Percentiles rank a stretch among this genome's conserved stretches.
phyloP scores from a whole-genome alignment of 2,797 vertebrate genomes.

The Anguilla obscura region DNA sequence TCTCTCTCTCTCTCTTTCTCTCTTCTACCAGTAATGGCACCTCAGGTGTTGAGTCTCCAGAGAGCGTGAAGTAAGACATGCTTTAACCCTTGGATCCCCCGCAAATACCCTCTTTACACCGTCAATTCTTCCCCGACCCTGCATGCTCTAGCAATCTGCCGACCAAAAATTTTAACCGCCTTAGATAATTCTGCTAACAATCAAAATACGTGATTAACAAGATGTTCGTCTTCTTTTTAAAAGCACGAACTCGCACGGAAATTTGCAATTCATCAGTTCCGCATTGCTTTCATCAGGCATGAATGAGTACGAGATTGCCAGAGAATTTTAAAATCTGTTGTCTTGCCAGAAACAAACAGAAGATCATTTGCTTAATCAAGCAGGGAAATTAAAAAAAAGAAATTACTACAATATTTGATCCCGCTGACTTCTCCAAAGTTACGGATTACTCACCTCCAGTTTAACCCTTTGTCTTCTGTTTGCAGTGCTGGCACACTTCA shows the following conservation, averaged over 20 bases:
- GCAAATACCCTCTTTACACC: constrained; percentile 23
- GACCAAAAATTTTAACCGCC: constrained; percentile 40
- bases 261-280: constrained; percentile 23
- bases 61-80: constrained; percentile 69
- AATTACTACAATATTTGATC: constrained; percentile 36
- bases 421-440: constrained; percentile 30
- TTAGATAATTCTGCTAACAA: neutral
- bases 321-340: neutral
- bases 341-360: neutral
- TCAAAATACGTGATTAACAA: constrained; percentile 28
- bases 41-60: constrained; percentile 58
- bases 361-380: constrained; percentile 34
- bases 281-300: neutral
- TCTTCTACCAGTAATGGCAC: constrained; percentile 70
- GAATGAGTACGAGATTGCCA: neutral
- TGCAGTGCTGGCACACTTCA: constrained; percentile 75
- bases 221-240: neutral
- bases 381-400: constrained; percentile 36
- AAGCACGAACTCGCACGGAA: neutral
- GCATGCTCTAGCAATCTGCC: constrained; percentile 56
- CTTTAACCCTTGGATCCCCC: constrained; percentile 17
- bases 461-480: constrained; percentile 73
- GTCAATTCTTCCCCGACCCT: constrained; percentile 39
- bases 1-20: constrained; percentile 45
- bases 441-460: constrained; percentile 18